Evolutionary conservation across 2,888 invertebrate genomes (phyloP), one percentile per base, ranked within the genome.

Genomic region (Lypha dubia): DNA sequence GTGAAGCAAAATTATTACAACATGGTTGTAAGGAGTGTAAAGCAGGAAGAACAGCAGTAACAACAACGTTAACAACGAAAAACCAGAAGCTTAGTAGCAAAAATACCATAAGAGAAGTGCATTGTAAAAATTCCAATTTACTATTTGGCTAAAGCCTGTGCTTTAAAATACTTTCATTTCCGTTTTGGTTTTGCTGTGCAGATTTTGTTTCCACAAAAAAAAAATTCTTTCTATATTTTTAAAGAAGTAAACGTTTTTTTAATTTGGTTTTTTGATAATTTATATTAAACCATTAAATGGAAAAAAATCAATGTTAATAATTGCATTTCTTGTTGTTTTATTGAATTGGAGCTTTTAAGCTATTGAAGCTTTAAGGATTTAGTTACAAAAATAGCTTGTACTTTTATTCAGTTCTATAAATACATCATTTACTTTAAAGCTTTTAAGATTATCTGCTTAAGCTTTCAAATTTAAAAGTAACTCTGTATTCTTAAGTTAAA

Each of bases 111-210:
- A 74, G 75, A 49, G 13, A 63, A 73, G 76, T 79, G 74, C 65
- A 74, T 62, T 68, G 62, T 62, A 83, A 73, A 83, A 83, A 80
- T 84, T 85, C 86, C 86, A 86, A 85, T 87, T 86, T 86, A 86
- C 83, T 79, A 85, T 86, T 86, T 86, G 83, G 67, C 81, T 86
- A 82, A 85, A 86, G 83, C 81, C 85, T 76, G 75, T 75, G 75
- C 83, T 79, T 75, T 65, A 80, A 81, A 75, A 83, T 77, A 79
- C 80, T 85, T 85, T 81, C 74, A 70, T 79, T 75, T 79, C 79
- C 79, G 70, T 41, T 83, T 77, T 79, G 53, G 41, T 71, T n/a
- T n/a, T n/a, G n/a, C n/a, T n/a, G n/a, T 79, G 67, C 53, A 70
- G 8, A 15, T 67, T 22, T 46, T 7, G 15, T 15, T 63, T 44